Percentiles rank a stretch among this genome's conserved stretches.
phyloP scores from a whole-genome alignment of 1,140 invertebrate species.

The Ceratitis capitata region DNA sequence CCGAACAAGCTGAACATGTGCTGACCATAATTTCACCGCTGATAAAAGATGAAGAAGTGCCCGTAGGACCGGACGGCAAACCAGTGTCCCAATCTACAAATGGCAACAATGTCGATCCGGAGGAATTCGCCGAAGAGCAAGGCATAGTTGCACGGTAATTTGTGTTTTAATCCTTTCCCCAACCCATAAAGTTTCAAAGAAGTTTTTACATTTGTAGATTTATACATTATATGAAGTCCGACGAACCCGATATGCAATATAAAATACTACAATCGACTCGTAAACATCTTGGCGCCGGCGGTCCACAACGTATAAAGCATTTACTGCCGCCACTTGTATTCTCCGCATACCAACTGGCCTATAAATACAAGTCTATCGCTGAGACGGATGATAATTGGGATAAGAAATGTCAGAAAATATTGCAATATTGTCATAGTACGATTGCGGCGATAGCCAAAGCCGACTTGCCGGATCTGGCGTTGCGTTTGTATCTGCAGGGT shows the following conservation, averaged over 20 bases:
- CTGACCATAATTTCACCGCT: constrained; percentile 85
- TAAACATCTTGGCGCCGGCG: constrained; percentile 90
- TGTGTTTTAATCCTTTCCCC: neutral
- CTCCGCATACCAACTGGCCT: constrained; percentile 90
- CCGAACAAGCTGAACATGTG: constrained; percentile 84
- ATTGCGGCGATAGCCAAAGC: constrained; percentile 94
- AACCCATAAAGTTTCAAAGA: neutral
- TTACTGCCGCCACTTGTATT: constrained; percentile 97
- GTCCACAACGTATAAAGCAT: constrained; percentile 86
- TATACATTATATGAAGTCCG: constrained; percentile 89
- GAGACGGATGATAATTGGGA: constrained; percentile 97
- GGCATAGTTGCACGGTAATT: constrained; percentile 76
- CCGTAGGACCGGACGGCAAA: constrained; percentile 64
- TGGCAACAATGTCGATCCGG: constrained; percentile 74
- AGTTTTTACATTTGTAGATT: constrained; percentile 69
- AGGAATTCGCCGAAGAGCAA: constrained; percentile 98
- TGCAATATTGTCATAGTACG: constrained; percentile 96
- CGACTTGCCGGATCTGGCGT: constrained; percentile 90
- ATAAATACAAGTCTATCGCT: constrained; percentile 79
- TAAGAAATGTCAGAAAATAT: constrained; percentile 97
- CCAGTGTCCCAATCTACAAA: constrained; percentile 38
- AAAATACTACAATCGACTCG: constrained; percentile 87
- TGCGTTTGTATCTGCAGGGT: constrained; percentile 94
- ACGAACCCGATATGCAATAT: constrained; percentile 92
- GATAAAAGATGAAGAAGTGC: constrained; percentile 82